Evolutionary conservation across 92 coral and sea anemone genomes (phyloP).

Genomic region (Palythoa caribaeorum): DNA sequence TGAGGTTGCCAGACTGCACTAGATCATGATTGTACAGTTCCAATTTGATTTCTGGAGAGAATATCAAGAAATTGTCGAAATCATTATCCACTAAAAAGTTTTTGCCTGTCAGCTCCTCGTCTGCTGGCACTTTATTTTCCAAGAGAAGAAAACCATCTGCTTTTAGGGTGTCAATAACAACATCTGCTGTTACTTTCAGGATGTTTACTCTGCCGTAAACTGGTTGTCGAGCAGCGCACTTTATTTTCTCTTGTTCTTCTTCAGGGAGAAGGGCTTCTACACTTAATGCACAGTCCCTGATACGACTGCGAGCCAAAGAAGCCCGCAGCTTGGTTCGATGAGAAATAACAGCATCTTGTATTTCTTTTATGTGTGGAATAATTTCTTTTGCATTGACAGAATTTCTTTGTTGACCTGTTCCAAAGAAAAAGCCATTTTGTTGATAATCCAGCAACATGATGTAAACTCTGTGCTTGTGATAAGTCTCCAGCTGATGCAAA

Average conservation of each 20-base stretch:
- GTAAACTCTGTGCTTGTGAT: constrained; percentile 92
- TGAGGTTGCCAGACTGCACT: constrained; percentile 77
- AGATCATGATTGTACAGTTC: constrained; percentile 88
- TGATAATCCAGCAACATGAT: constrained; percentile 95
- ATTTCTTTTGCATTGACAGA: constrained; percentile 68
- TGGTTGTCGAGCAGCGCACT: constrained; percentile 90
- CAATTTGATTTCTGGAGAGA: constrained; percentile 86
- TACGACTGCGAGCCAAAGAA: constrained; percentile 91
- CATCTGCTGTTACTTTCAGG: constrained; percentile 72
- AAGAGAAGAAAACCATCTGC: constrained; percentile 73
- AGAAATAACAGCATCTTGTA: constrained; percentile 83
- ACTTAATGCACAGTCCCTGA: constrained; percentile 95
- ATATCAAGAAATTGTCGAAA: constrained; percentile 87
- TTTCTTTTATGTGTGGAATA: constrained; percentile 85
- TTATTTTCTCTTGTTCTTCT: constrained; percentile 94
- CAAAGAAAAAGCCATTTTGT: constrained; percentile 98
- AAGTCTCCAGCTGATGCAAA: constrained; percentile 81
- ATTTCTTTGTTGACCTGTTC: constrained; percentile 70
- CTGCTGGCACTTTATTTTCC: constrained; percentile 61
- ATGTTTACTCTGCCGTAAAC: constrained; percentile 90
- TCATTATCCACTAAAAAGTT: constrained; percentile 84
- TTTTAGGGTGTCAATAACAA: constrained; percentile 67
- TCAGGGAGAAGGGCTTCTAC: constrained; percentile 97
- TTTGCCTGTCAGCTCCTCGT: constrained; percentile 66
- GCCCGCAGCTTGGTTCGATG: constrained; percentile 93